Conservation (phyloP, 2,888 invertebrate species). For the Thereva unica region DNA sequence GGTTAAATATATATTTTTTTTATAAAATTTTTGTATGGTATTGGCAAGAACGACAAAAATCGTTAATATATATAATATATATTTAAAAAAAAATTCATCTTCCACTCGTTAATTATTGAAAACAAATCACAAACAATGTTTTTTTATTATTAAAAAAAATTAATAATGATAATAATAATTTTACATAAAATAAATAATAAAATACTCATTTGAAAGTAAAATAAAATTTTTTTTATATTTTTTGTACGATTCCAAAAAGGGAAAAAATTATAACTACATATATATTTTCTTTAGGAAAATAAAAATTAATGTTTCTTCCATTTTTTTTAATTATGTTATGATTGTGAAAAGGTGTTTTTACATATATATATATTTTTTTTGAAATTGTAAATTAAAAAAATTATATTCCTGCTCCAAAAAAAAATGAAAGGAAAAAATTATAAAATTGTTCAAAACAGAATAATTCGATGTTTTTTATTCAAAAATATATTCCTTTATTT, state of each 20-base stretch:
- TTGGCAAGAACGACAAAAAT: conserved; percentile 24
- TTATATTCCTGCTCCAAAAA: conserved; percentile 21
- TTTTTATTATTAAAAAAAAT: conserved; percentile 7
- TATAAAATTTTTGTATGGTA: conserved; percentile 5
- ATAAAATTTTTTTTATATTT: too few relatives aligned
- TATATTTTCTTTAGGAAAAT: background rate
- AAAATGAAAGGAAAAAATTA: conserved; percentile 31
- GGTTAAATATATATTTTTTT: too few relatives aligned
- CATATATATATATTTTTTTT: conserved; percentile 28
- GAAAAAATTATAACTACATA: too few relatives aligned
- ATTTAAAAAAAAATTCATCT: too few relatives aligned
- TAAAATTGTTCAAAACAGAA: conserved; percentile 25
- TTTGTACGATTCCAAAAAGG: too few relatives aligned
- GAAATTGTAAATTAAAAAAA: conserved; percentile 31
- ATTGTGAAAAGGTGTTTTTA: conserved; percentile 15
- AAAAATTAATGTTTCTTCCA: conserved; percentile 25
- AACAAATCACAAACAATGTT: conserved; percentile 8
- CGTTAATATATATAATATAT: conserved; percentile 10
- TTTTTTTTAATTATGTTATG: conserved; percentile 30
- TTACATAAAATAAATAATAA: conserved; percentile 4
- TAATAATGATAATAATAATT: conserved; percentile 13
- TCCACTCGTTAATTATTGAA: background rate
- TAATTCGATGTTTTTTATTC: conserved; percentile 26
- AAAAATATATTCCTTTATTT: conserved; percentile 23
- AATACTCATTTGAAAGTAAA: conserved; percentile 30